Evolutionary conservation across 2,888 invertebrate genomes (phyloP).

Genomic region (Pecten maximus): DNA sequence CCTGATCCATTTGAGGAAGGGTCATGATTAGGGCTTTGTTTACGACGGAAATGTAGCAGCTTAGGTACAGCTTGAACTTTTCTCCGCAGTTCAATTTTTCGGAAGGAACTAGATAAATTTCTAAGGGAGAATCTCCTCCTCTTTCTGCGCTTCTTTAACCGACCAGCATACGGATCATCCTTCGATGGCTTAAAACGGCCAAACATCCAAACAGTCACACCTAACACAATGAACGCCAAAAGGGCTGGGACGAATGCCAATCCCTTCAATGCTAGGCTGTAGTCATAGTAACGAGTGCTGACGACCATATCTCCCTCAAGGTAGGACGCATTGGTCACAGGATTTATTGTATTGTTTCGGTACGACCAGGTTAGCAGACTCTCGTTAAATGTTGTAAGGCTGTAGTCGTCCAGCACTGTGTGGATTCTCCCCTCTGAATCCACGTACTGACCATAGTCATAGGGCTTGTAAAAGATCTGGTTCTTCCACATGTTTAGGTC

Average conservation of each 20-base stretch:
- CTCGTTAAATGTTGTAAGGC: constrained; percentile 74
- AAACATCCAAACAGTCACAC: constrained; percentile 74
- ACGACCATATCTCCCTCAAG: constrained; percentile 82
- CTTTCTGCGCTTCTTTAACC: constrained; percentile 72
- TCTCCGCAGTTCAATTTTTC: constrained; percentile 53
- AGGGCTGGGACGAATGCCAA: constrained; percentile 83
- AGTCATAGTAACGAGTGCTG: constrained; percentile 83
- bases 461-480: constrained; percentile 84
- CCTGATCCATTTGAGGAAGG: neutral
- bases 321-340: constrained; percentile 80
- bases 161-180: constrained; percentile 75
- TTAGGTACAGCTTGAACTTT: constrained; percentile 67
- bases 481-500: constrained; percentile 85
- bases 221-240: constrained; percentile 74
- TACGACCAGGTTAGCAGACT: constrained; percentile 82
- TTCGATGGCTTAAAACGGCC: constrained; percentile 75
- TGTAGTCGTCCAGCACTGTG: constrained; percentile 72
- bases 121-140: constrained; percentile 61
- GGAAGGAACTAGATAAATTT: constrained; percentile 50
- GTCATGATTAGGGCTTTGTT: neutral
- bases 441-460: constrained; percentile 84
- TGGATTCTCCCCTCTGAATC: constrained; percentile 81
- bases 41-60: constrained; percentile 57
- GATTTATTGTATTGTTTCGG: constrained; percentile 81
- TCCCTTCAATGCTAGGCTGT: constrained; percentile 81